Evolutionary conservation across 1,140 invertebrate species (phyloP).

Genomic region (Drosophila punjabiensis): DNA sequence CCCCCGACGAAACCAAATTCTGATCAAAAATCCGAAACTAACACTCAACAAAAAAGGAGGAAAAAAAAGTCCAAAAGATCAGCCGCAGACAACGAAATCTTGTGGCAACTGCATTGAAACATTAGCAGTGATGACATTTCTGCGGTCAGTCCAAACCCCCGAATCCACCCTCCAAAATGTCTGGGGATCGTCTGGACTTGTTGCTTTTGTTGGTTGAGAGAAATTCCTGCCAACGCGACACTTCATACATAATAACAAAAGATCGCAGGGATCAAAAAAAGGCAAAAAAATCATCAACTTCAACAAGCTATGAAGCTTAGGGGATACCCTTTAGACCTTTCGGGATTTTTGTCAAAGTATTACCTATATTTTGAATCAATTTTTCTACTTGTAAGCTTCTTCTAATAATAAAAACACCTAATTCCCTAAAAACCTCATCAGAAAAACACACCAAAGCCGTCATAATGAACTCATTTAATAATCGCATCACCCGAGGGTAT

Average conservation of each 20-base stretch:
- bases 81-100: constrained; percentile 56
- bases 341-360: no score
- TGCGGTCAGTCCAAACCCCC: constrained; percentile 56
- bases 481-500: constrained; percentile 25
- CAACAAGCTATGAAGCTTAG: background rate
- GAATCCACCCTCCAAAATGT: constrained; percentile 26
- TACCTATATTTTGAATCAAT: background rate
- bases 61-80: constrained; percentile 30
- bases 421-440: background rate
- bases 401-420: background rate
- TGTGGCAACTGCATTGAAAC: constrained; percentile 79
- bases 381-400: background rate
- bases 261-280: constrained; percentile 51
- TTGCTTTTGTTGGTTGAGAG: constrained; percentile 45
- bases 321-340: constrained; percentile 12
- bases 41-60: constrained; percentile 4
- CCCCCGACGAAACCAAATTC: constrained; percentile 65
- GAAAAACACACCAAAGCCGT: constrained; percentile 8
- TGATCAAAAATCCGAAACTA: constrained; percentile 63
- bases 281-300: constrained; percentile 29
- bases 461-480: constrained; percentile 26
- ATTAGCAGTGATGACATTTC: constrained; percentile 85
- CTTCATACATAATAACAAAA: constrained; percentile 84
- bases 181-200: constrained; percentile 53
- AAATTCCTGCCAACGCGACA: constrained; percentile 81